Evolutionary conservation across 2,113 vertebrate genomes (phyloP), one percentile per base, ranked within the genome.

Genomic region (Tragelaphus scriptus): DNA sequence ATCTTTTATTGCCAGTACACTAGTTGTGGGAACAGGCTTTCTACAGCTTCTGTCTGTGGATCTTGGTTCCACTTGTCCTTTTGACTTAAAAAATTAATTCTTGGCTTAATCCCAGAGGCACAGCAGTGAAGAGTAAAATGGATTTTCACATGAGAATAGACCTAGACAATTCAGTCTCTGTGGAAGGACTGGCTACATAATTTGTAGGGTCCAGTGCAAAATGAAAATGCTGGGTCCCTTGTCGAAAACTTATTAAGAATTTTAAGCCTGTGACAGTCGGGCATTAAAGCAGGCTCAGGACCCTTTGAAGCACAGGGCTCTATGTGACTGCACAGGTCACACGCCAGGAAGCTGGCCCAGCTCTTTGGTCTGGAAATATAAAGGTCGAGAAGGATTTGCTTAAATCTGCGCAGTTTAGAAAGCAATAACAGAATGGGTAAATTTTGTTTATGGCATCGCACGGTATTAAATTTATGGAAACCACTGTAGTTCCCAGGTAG

Each of bases 251-350:
- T 21, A 36, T 47, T 86, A 90, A 81, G 68, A 88, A 82, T 85
- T 68, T 85, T 21, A 93, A 89, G 21, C 25, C 53, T 61, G 15
- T 88, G 17, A 55, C 7, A 82, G 16, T 6, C 68, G 28, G 56
- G 51, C 13, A 56, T 91, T 94, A 61, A 88, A 26, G 68, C 25
- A 77, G 55, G 40, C 19, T 53, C 13, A 68, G 44, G 21, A 36
- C 21, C 5, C n/a, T 84, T 81, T 5, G 23, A 51, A 84, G 49
- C 53, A n/a, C 2, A 5, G 4, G 7, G 1, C 1, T 0, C 14
- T 49, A 5, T 85, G 40, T 53, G 32, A 91, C 13, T 16, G 5
- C 7, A 12, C 2, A n/a, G 25, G 19, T 40, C 0, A 1, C 26
- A 51, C 0, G 3, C 12, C 0, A 6, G 49, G 26, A 77, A 65